Conservation (phyloP, 2,888 invertebrate genomes). For the Scaptomyza polygonia region DNA sequence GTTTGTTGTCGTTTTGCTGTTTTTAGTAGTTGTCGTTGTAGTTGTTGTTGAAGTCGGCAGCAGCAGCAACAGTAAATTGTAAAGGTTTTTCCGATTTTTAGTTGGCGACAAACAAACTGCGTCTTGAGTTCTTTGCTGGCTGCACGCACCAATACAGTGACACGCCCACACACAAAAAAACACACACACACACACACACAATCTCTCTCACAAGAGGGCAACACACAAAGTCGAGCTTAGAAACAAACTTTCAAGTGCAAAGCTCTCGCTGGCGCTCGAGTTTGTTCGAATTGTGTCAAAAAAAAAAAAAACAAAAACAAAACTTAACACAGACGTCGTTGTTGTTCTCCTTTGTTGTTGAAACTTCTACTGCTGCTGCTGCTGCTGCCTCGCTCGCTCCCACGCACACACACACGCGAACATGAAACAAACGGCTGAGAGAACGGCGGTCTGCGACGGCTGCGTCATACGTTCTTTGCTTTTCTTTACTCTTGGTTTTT, state of each 20-base stretch:
- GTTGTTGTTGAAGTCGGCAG: conserved; percentile 63
- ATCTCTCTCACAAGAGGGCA: conserved; percentile 33
- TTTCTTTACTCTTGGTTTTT: conserved; percentile 47
- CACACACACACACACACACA: conserved; percentile 42
- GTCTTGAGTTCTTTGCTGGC: conserved; percentile 50
- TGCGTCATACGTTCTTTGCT: conserved; percentile 69
- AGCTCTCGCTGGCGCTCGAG: conserved; percentile 46
- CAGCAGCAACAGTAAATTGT: conserved; percentile 64
- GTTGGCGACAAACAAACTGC: conserved; percentile 66
- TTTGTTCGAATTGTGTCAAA: conserved; percentile 68
- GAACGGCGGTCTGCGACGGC: conserved; percentile 47
- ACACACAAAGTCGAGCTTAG: conserved; percentile 63
- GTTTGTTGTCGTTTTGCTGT: conserved; percentile 29
- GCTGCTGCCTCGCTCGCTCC: conserved; percentile 68
- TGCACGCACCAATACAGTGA: conserved; percentile 25
- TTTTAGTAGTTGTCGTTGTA: conserved; percentile 15
- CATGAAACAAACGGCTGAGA: conserved; percentile 12
- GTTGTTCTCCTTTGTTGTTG: conserved; percentile 35
- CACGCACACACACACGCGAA: conserved; percentile 52
- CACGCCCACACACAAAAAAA: conserved; percentile 43
- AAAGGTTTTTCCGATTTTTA: conserved; percentile 22
- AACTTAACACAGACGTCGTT: conserved; percentile 43
- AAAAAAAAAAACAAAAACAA: conserved; percentile 21
- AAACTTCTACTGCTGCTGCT: conserved; percentile 30
- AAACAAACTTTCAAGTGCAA: conserved; percentile 70